Percentiles rank a stretch among this genome's conserved stretches.
Evolutionary conservation across 2,888 invertebrate species (phyloP).

Genomic region (Hypercompe scribonia): DNA sequence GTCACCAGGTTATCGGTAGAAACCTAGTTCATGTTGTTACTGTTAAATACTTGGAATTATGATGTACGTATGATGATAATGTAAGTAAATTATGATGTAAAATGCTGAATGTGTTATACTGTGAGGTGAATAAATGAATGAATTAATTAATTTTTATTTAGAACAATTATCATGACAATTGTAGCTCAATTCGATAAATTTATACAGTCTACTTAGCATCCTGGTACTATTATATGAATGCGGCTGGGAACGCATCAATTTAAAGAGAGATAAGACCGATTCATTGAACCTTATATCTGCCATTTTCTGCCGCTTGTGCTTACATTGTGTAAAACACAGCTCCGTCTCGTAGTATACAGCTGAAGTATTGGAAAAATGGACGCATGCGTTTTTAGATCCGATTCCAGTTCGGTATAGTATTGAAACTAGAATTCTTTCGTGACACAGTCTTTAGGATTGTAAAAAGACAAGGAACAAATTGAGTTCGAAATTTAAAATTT

Average conservation of each 20-base stretch:
- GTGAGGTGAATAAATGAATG: not conserved
- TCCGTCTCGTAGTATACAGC: not conserved
- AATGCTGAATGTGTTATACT: no score
- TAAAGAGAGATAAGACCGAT: not conserved
- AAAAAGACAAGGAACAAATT: not conserved
- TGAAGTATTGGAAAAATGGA: not conserved
- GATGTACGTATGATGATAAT: no score
- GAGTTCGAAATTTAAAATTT: not conserved
- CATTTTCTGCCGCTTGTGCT: not conserved
- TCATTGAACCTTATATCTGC: not conserved
- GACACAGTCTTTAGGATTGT: not conserved
- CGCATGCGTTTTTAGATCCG: not conserved
- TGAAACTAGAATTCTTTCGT: not conserved
- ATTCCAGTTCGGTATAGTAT: not conserved
- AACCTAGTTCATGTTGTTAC: constrained; percentile 4
- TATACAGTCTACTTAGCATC: no score
- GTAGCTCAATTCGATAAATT: no score
- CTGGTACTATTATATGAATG: not conserved
- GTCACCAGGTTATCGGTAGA: constrained; percentile 35
- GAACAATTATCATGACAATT: no score
- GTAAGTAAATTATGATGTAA: no score
- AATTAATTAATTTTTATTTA: not conserved
- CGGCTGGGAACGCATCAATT: not conserved
- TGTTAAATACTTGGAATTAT: not conserved
- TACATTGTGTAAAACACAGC: not conserved